Evolutionary conservation across 1,140 invertebrate species (phyloP).

Genomic region (Pseudachorutes palmiensis): DNA sequence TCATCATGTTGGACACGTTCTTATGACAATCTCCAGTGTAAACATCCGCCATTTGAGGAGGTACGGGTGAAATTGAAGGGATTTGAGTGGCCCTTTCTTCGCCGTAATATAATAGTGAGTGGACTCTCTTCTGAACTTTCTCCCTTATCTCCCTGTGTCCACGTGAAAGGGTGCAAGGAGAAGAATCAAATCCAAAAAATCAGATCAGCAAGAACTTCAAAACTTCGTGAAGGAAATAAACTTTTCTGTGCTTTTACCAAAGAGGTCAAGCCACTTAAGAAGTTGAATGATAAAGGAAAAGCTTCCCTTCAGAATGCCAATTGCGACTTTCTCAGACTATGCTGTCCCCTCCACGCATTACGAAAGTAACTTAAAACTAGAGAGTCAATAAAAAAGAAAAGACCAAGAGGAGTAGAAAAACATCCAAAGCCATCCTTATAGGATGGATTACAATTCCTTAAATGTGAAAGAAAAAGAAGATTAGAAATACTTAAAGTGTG

Average conservation of each 20-base stretch:
- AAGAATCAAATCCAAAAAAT: constrained; percentile 6
- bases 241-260: not conserved
- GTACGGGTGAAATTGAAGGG: not conserved
- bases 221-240: not conserved
- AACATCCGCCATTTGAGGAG: constrained; percentile 11
- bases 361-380: constrained; percentile 8
- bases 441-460: constrained; percentile 2
- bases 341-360: not conserved
- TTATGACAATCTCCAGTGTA: constrained; percentile 28
- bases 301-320: not conserved
- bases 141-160: not conserved
- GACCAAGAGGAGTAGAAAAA: not conserved
- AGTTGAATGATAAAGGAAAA: not conserved
- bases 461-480: not conserved
- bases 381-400: not conserved
- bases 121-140: no score
- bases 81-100: not conserved
- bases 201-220: not conserved
- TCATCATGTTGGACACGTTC: constrained; percentile 28
- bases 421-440: not conserved
- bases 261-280: constrained; percentile 11
- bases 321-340: not conserved
- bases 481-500: not conserved
- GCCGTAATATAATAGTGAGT: no score
- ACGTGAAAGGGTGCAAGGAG: not conserved